Evolutionary conservation across 1,140 invertebrate species (phyloP).

Genomic region (Polypedilum vanderplanki): DNA sequence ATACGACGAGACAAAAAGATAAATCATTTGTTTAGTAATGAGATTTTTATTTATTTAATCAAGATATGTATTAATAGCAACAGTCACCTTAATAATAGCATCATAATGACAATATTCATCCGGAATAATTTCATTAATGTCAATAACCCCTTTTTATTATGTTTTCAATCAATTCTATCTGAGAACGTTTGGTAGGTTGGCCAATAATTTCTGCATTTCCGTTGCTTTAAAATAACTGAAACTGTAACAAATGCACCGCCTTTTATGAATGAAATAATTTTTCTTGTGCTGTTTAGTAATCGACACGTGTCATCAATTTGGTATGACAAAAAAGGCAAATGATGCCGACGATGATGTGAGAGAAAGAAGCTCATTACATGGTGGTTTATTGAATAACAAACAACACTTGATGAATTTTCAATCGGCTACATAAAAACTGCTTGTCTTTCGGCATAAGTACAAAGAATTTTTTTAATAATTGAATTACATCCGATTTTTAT

Average conservation of each 20-base stretch:
- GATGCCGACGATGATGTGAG: neutral
- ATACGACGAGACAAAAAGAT: neutral
- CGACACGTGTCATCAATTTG: conserved; percentile 25
- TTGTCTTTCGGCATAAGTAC: neutral
- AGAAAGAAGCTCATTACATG: conserved; percentile 14
- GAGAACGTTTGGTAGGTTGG: neutral
- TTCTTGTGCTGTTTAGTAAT: neutral
- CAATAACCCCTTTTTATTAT: neutral
- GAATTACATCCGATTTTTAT: conserved; percentile 21
- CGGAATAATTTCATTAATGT: conserved; percentile 1
- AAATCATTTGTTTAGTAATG: neutral
- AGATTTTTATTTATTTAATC: conserved; percentile 26
- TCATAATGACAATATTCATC: neutral
- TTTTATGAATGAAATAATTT: neutral
- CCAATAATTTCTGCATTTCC: conserved; percentile 3
- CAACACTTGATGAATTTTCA: neutral
- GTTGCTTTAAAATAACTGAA: neutral
- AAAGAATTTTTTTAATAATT: conserved; percentile 25
- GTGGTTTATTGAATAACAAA: conserved; percentile 20
- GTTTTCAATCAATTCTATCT: neutral
- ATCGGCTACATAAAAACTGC: neutral
- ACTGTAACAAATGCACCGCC: neutral
- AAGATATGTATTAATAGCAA: neutral
- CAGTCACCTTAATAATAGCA: conserved; percentile 16
- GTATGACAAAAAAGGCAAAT: neutral